Evolutionary conservation across 2,113 vertebrate genomes (phyloP), one percentile per base, ranked within the genome.

Genomic region (Pleuronectes platessa): DNA sequence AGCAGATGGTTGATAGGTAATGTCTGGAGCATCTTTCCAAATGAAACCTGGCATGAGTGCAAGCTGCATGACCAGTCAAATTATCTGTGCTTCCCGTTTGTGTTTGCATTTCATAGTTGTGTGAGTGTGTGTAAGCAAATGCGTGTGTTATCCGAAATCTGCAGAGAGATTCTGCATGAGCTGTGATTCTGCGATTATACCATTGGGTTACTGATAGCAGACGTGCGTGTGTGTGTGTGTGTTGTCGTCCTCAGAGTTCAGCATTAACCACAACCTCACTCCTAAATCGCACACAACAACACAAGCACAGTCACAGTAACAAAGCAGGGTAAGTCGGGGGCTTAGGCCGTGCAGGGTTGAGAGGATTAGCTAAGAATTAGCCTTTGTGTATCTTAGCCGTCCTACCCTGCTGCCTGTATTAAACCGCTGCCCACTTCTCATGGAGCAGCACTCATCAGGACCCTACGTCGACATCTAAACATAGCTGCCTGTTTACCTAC

Each of bases 221-320:
- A 78, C 9, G 23, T 61, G 79, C 78, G 71, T 55, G 65, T 59
- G 56, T 26, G 15, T 26, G 15, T 35, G 58, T 62, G 15, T 78
- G 68, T 67, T 27, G 2, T 18, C 17, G 75, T 81, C 64, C 83
- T 76, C 79, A 74, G 76, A 74, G 80, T 84, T 73, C 66, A 71
- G 87, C 54, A 81, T 85, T 87, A 90, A 83, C 86, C 70, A 76
- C 87, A 90, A 90, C 83, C 92, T 88, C 71, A 81, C 79, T 74
- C 75, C 71, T 73, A 76, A 87, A 82, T 84, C 59, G 40, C 76
- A 61, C 79, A 82, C 76, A 80, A 54, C 71, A 80, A 49, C 74
- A 85, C 72, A 82, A 80, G 76, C 74, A 84, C 53, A 54, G 53
- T 42, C 80, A 64, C 55, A 24, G 51, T 14, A 69, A 82, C 83